Evolutionary conservation across 2,888 invertebrate species (phyloP).

Genomic region (Iselma pallidipennis): DNA sequence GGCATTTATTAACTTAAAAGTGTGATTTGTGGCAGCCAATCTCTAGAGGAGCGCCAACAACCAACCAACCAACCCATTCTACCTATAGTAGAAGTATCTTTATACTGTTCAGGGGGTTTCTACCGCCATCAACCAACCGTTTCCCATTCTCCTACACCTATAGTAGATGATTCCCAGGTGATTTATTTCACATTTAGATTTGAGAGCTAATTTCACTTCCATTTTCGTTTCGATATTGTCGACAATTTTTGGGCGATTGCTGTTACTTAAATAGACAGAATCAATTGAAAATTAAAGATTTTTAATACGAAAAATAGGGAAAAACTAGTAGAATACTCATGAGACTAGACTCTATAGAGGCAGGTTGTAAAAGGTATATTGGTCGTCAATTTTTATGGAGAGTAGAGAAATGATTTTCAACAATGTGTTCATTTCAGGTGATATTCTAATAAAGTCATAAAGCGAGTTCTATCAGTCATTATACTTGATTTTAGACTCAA

Average conservation of each 20-base stretch:
- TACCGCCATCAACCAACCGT: neutral
- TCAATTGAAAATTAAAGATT: too few species aligned
- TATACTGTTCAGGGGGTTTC: too few species aligned
- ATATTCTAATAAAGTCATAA: too few species aligned
- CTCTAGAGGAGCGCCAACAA: slow-evolving; percentile 26
- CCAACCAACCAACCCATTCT: neutral
- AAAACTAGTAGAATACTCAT: too few species aligned
- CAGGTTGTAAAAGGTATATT: neutral
- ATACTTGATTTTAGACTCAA: too few species aligned
- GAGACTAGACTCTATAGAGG: too few species aligned
- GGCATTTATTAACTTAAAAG: slow-evolving; percentile 32
- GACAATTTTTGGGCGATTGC: too few species aligned
- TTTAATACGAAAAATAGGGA: too few species aligned
- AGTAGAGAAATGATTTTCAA: neutral
- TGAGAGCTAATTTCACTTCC: slow-evolving; percentile 40
- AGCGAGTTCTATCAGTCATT: too few species aligned
- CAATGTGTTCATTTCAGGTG: too few species aligned
- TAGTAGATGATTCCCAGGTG: slow-evolving; percentile 25
- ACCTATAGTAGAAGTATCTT: neutral
- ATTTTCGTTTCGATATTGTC: slow-evolving; percentile 28
- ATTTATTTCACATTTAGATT: slow-evolving; percentile 38
- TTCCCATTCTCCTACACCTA: neutral
- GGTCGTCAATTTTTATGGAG: neutral
- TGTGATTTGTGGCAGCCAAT: slow-evolving; percentile 32
- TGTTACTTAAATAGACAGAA: too few species aligned